phyloP scores from a whole-genome alignment of 1,140 invertebrate genomes.

The Trichonephila clavata region DNA sequence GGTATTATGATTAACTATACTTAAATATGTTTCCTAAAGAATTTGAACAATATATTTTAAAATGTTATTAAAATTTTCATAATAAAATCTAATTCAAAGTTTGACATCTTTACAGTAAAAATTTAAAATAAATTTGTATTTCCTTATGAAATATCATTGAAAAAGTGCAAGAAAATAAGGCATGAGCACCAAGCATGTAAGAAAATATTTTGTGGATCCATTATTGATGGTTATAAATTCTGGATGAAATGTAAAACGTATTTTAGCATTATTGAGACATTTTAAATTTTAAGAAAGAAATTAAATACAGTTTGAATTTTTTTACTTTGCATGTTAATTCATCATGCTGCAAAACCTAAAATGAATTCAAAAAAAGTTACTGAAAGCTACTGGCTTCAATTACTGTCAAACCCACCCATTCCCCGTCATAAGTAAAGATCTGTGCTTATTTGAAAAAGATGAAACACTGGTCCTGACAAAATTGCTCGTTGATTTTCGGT shows the following conservation, averaged over 20 bases:
- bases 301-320: neutral
- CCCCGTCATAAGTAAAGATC: slow-evolving; percentile 64
- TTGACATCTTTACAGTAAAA: slow-evolving; percentile 7
- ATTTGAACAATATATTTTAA: neutral
- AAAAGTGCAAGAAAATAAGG: slow-evolving; percentile 25
- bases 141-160: slow-evolving; percentile 13
- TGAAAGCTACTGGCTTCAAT: neutral
- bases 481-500: slow-evolving; percentile 60
- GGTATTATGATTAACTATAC: neutral
- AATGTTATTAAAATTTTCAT: neutral
- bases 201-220: slow-evolving; percentile 13
- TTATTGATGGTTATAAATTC: neutral
- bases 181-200: slow-evolving; percentile 20
- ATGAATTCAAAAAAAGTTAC: neutral
- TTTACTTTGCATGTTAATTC: slow-evolving; percentile 5
- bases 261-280: slow-evolving; percentile 10
- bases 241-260: neutral
- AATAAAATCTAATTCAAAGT: neutral
- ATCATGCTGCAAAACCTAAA: neutral
- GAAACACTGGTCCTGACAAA: slow-evolving; percentile 76
- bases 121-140: slow-evolving; percentile 25
- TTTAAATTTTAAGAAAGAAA: slow-evolving; percentile 2
- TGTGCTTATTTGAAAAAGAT: slow-evolving; percentile 64
- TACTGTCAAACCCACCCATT: slow-evolving; percentile 75
- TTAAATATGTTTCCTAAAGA: neutral